These are phyloP conservation scores for Sylvicapra grimmia DNA, from an alignment of 2,113 vertebrate species.

Conservation along the genomic window DNA sequence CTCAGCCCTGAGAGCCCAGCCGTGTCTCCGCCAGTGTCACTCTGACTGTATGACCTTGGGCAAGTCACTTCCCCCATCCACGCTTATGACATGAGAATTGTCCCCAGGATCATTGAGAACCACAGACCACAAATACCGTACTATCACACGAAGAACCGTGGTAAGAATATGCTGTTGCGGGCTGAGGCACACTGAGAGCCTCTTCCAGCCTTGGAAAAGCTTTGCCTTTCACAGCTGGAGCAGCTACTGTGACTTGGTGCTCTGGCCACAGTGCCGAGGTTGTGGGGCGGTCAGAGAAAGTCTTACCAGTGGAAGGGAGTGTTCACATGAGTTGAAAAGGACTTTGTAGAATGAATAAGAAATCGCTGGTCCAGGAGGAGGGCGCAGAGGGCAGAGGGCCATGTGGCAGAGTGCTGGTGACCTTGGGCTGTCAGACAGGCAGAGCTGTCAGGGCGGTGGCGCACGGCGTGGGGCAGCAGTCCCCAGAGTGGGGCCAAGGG, in stretches of 20 bases:
- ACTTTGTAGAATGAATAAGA: background rate
- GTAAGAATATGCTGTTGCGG: background rate
- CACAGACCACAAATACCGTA: background rate
- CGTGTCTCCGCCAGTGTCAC: rapidly evolving
- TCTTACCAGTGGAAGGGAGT: background rate
- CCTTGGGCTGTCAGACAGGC: background rate
- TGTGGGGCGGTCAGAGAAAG: background rate
- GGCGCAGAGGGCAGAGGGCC: background rate
- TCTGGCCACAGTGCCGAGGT: background rate
- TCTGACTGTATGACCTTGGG: background rate
- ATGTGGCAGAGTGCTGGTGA: background rate
- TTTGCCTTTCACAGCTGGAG: background rate
- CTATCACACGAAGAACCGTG: background rate
- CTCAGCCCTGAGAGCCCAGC: background rate
- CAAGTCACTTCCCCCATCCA: background rate
- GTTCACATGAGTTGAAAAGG: background rate
- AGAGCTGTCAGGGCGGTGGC: background rate
- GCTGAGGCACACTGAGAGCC: background rate
- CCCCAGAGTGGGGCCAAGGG: background rate
- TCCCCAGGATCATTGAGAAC: background rate
- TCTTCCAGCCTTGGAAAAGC: too few species aligned
- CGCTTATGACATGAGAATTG: background rate
- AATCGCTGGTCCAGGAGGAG: background rate
- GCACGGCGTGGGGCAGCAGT: background rate
- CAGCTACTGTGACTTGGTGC: background rate